Percentiles rank a stretch among this genome's conserved stretches.
These are phyloP conservation scores for Hoplostethus atlanticus DNA, from an alignment of 2,797 vertebrate genomes.

Conservation along the genomic window DNA sequence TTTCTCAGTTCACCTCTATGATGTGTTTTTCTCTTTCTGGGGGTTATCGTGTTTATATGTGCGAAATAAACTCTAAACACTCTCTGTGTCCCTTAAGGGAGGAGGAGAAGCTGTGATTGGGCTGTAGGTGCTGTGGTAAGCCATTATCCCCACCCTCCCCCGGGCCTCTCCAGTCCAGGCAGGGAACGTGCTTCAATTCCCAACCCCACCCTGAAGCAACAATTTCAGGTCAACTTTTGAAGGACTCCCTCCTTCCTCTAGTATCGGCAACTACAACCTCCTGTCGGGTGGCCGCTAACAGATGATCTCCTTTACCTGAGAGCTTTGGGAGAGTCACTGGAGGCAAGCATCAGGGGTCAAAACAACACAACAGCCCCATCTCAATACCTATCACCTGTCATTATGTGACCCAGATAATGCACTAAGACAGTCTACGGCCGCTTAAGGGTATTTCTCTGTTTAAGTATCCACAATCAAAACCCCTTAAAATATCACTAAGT, in stretches of 20 bases:
- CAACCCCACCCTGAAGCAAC: conserved; percentile 46
- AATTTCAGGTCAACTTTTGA: conserved; percentile 58
- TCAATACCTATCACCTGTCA: conserved; percentile 75
- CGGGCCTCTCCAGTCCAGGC: conserved; percentile 36
- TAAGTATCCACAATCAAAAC: conserved; percentile 76
- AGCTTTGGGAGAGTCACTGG: conserved; percentile 28
- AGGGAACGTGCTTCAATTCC: conserved; percentile 44
- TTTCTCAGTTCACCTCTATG: conserved; percentile 6
- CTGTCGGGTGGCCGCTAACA: conserved; percentile 8
- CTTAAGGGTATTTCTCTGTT: conserved; percentile 67
- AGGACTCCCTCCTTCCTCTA: conserved; percentile 43
- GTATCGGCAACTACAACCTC: conserved; percentile 39
- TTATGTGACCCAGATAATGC: conserved; percentile 68
- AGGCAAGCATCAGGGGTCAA: conserved; percentile 49
- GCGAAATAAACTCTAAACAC: conserved; percentile 10
- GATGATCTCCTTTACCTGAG: conserved; percentile 38
- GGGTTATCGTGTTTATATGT: neutral
- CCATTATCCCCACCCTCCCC: conserved; percentile 43
- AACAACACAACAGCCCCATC: conserved; percentile 55
- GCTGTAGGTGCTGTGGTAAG: conserved; percentile 25
- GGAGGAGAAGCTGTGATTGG: conserved; percentile 10
- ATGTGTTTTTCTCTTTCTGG: conserved; percentile 5
- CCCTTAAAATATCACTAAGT: conserved; percentile 74
- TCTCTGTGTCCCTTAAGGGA: conserved; percentile 9
- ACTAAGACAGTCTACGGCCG: conserved; percentile 43